A percentile compares a stretch with the other conserved stretches of the same genome.
Evolutionary conservation across 2,888 invertebrate species (phyloP).

Genomic region (Danaus chrysippus): DNA sequence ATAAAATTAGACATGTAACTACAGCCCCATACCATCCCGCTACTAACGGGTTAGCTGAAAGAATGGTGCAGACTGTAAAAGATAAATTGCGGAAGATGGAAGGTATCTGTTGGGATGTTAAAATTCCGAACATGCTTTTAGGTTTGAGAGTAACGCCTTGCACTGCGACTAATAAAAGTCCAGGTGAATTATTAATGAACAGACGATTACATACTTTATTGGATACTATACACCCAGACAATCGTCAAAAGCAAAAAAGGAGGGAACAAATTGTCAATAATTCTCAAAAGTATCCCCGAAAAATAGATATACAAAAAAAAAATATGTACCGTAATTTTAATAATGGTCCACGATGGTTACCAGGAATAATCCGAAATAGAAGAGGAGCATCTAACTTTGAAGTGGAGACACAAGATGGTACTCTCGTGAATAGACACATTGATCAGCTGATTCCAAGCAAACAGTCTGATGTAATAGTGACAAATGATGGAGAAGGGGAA

Average conservation of each 20-base stretch:
- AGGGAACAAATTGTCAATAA: conserved; percentile 10
- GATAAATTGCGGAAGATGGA: conserved; percentile 28
- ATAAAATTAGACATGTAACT: conserved; percentile 28
- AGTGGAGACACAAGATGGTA: too few species aligned
- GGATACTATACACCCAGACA: conserved; percentile 21
- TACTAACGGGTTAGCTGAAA: conserved; percentile 31
- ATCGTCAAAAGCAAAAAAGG: conserved; percentile 10
- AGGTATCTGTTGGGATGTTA: conserved; percentile 24
- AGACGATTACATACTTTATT: conserved; percentile 24
- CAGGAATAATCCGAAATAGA: too few species aligned
- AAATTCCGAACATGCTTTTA: conserved; percentile 16
- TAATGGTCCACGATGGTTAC: too few species aligned
- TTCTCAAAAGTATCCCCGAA: too few species aligned
- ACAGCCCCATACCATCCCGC: conserved; percentile 32
- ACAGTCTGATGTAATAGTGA: too few species aligned
- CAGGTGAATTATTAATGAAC: conserved; percentile 24
- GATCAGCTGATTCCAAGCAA: too few species aligned
- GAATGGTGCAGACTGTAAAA: conserved; percentile 32
- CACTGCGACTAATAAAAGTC: conserved; percentile 23
- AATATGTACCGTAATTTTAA: too few species aligned
- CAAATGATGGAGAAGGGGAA: too few species aligned
- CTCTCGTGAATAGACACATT: too few species aligned
- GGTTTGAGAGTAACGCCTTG: conserved; percentile 18
- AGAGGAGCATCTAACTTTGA: too few species aligned
- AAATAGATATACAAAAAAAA: too few species aligned